These are phyloP conservation scores for Batillaria attramentaria DNA, from an alignment of 1,140 invertebrate genomes.

Conservation along the genomic window DNA sequence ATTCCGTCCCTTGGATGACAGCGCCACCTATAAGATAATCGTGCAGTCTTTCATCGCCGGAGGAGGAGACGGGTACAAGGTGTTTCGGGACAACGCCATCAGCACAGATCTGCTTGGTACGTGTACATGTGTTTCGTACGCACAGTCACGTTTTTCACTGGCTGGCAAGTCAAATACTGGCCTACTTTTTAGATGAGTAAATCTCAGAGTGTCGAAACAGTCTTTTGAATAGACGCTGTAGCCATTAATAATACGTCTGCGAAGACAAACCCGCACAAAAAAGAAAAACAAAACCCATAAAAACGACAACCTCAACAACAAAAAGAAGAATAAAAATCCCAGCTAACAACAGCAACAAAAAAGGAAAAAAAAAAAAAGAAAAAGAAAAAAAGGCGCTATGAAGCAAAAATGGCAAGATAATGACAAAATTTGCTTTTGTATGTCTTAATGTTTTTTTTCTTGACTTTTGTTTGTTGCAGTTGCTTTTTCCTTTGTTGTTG, in stretches of 20 bases:
- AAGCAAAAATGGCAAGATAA: too few relatives aligned
- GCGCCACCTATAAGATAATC: conserved; percentile 44
- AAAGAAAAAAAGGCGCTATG: too few relatives aligned
- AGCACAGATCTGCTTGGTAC: conserved; percentile 41
- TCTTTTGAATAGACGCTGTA: neutral
- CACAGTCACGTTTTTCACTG: neutral
- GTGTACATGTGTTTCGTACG: neutral
- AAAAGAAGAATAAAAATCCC: too few relatives aligned
- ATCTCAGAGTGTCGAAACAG: too few relatives aligned
- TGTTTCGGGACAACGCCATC: conserved; percentile 55
- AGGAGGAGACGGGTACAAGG: conserved; percentile 79
- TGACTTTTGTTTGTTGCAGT: neutral
- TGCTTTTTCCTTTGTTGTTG: neutral
- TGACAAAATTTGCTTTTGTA: too few relatives aligned
- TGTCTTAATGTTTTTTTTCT: too few relatives aligned
- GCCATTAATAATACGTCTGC: neutral
- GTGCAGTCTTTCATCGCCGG: conserved; percentile 77
- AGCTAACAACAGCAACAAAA: too few relatives aligned
- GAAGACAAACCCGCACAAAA: neutral
- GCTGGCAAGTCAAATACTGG: neutral
- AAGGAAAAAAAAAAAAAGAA: too few relatives aligned
- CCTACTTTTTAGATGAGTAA: neutral
- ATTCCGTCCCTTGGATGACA: conserved; percentile 41
- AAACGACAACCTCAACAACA: too few relatives aligned
- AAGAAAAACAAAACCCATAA: too few relatives aligned